A percentile compares a stretch with the other conserved stretches of the same genome.
phyloP scores from a whole-genome alignment of 2,797 vertebrate genomes.

The Helostoma temminkii region DNA sequence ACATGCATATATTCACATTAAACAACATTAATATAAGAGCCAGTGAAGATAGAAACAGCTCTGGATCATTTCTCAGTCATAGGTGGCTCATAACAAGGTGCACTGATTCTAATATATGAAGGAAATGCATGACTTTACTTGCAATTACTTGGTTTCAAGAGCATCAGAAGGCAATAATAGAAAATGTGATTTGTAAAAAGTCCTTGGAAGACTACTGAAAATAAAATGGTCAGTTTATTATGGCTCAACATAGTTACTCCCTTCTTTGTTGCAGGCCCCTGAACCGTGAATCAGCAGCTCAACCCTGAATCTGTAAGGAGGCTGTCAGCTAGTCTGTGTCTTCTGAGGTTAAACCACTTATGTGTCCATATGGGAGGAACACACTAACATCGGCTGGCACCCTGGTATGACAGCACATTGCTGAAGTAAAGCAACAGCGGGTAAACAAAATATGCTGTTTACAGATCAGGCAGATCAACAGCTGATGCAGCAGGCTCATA shows the following conservation, averaged over 20 bases:
- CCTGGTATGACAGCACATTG: constrained; percentile 40
- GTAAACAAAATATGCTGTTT: constrained; percentile 61
- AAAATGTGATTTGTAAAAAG: background rate
- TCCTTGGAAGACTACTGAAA: no score
- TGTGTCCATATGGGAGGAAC: constrained; percentile 67
- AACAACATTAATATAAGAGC: no score
- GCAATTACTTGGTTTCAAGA: no score
- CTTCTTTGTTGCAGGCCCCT: background rate
- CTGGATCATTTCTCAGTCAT: no score
- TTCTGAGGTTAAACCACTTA: constrained; percentile 78
- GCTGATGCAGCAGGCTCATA: background rate
- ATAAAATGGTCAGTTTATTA: no score
- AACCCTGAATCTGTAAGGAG: constrained; percentile 35
- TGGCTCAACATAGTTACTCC: no score
- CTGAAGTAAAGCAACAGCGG: background rate
- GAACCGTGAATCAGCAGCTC: constrained; percentile 53
- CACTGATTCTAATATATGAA: no score
- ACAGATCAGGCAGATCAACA: constrained; percentile 3
- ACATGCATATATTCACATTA: no score
- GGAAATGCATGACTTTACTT: no score
- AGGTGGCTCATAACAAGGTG: no score
- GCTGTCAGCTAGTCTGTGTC: constrained; percentile 51
- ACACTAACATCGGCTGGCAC: constrained; percentile 48
- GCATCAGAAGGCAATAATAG: background rate
- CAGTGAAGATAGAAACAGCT: no score